phyloP scores from a whole-genome alignment of 2,797 vertebrate species.

The Glossophaga mutica region DNA sequence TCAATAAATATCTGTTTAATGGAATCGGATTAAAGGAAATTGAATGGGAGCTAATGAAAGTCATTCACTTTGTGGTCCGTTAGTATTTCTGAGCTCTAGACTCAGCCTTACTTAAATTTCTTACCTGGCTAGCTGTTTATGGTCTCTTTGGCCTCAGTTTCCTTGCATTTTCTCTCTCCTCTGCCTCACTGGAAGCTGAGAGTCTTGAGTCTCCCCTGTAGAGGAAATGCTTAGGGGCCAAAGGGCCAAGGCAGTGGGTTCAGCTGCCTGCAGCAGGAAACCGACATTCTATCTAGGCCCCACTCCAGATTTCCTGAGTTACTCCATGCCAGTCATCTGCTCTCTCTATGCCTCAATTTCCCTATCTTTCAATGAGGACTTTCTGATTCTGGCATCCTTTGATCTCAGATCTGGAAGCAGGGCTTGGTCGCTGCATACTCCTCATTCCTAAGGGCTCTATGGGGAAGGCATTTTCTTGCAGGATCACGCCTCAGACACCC shows the following conservation, averaged over 20 bases:
- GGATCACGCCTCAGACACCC: conserved; percentile 19
- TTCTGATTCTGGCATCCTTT: neutral
- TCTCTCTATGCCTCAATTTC: neutral
- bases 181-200: neutral
- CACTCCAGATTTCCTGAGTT: neutral
- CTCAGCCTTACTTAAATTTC: neutral
- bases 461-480: conserved; percentile 55
- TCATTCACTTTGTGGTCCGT: neutral
- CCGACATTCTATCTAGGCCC: neutral
- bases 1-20: neutral
- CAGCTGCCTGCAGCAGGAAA: neutral
- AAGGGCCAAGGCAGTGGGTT: neutral
- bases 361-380: neutral
- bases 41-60: neutral
- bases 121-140: neutral
- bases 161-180: neutral
- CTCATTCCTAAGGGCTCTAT: neutral
- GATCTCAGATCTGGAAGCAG: neutral
- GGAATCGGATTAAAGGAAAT: neutral
- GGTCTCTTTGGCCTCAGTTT: neutral
- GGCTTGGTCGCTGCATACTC: neutral
- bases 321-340: too few species aligned
- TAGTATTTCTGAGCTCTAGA: neutral
- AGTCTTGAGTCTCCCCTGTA: neutral
- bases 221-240: neutral